Conservation (phyloP, 64 coral and sea anemone species). For the Pocillopora damicornis region DNA sequence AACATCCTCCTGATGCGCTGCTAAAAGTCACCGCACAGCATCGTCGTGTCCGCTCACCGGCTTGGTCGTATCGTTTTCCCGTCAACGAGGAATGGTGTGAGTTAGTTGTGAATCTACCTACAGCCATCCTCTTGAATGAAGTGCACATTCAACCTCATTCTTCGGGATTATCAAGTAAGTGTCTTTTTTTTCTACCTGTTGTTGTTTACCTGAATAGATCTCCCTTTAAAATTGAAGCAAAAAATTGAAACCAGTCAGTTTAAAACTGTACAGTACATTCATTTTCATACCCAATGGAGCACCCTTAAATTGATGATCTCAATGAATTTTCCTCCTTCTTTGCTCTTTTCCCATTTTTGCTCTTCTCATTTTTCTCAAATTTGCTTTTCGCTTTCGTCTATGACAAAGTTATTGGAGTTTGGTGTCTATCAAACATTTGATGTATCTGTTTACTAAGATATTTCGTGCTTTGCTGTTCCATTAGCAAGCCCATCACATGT, state of each 20-base stretch:
- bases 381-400: background rate
- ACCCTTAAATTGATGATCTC: no score
- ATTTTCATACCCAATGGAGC: no score
- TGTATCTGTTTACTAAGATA: background rate
- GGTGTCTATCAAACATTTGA: background rate
- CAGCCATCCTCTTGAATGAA: slow-evolving; percentile 77
- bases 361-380: background rate
- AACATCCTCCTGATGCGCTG: slow-evolving; percentile 70
- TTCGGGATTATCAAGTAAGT: slow-evolving; percentile 82
- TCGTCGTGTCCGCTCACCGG: slow-evolving; percentile 78
- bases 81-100: slow-evolving; percentile 86
- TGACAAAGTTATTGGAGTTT: background rate
- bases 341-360: no score
- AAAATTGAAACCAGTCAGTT: no score
- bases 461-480: background rate
- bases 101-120: slow-evolving; percentile 65
- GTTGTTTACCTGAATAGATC: no score
- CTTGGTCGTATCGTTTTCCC: slow-evolving; percentile 89
- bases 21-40: slow-evolving; percentile 73
- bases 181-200: no score
- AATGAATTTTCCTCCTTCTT: no score
- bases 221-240: no score
- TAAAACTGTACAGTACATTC: no score
- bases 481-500: slow-evolving; percentile 86
- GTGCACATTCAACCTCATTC: slow-evolving; percentile 86